These are phyloP conservation scores for Elaphurus davidianus DNA, from an alignment of 2,113 vertebrate species.

Conservation along the genomic window DNA sequence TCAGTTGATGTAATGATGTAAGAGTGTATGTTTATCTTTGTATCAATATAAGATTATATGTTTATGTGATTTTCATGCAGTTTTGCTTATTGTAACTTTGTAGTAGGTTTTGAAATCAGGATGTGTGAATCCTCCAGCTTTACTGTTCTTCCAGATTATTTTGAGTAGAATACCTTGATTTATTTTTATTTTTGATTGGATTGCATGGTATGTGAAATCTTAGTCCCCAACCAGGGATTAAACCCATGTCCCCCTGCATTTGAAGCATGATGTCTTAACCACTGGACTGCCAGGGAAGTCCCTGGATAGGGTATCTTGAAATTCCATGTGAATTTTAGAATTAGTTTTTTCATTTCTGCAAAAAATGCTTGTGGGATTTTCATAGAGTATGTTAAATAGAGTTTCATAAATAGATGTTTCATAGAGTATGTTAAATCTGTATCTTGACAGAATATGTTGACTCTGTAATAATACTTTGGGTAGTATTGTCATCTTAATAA, in stretches of 20 bases:
- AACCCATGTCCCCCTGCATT: background rate
- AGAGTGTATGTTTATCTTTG: background rate
- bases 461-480: background rate
- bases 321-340: background rate
- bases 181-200: background rate
- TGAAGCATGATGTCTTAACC: background rate
- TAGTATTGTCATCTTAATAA: background rate
- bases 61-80: background rate
- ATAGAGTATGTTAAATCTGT: background rate
- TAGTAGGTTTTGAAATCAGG: background rate
- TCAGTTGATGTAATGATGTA: background rate
- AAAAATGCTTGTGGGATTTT: background rate
- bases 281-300: background rate
- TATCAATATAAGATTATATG: background rate
- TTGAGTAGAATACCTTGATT: background rate
- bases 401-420: background rate
- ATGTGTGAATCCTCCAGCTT: background rate
- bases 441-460: conserved; percentile 3
- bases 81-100: conserved; percentile 1
- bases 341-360: background rate
- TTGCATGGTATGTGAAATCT: background rate
- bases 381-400: background rate
- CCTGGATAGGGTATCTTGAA: background rate
- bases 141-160: background rate
- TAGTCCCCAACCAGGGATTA: background rate